Conservation (phyloP, 1,140 invertebrate species). For the Goniozus legneri region DNA sequence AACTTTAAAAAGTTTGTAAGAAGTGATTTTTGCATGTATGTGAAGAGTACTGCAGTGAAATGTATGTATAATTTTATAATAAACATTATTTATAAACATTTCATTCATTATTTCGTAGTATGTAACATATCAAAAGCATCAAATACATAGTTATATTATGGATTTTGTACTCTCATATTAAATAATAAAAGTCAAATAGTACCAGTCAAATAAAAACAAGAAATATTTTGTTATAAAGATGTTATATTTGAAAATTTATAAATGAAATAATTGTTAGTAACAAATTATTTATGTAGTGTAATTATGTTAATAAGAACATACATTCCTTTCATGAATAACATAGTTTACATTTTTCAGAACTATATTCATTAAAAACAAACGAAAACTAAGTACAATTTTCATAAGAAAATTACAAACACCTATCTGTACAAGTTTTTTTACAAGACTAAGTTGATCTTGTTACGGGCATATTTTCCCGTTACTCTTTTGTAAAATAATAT, state of each 20-base stretch:
- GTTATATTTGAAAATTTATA: background rate
- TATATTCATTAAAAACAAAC: too few relatives aligned
- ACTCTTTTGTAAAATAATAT: conserved; percentile 9
- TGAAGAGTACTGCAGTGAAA: conserved; percentile 37
- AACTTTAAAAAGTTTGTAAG: conserved; percentile 20
- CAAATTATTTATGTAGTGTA: conserved; percentile 10
- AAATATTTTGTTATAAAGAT: conserved; percentile 8
- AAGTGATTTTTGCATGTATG: conserved; percentile 32
- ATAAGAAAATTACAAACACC: too few relatives aligned
- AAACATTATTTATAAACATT: conserved; percentile 43
- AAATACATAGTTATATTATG: too few relatives aligned
- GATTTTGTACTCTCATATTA: too few relatives aligned
- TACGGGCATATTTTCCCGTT: too few relatives aligned
- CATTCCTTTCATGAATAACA: too few relatives aligned
- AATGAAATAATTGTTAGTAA: conserved; percentile 10
- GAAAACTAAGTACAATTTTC: too few relatives aligned
- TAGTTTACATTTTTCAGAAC: too few relatives aligned
- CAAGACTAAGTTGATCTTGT: too few relatives aligned
- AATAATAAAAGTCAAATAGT: too few relatives aligned
- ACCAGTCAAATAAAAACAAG: conserved; percentile 1
- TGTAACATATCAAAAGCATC: background rate
- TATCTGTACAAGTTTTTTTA: too few relatives aligned
- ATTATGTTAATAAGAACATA: conserved; percentile 15
- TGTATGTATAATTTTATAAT: conserved; percentile 44
- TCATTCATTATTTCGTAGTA: background rate